phyloP scores from a whole-genome alignment of 2,888 invertebrate species.

The Globia sparganii region DNA sequence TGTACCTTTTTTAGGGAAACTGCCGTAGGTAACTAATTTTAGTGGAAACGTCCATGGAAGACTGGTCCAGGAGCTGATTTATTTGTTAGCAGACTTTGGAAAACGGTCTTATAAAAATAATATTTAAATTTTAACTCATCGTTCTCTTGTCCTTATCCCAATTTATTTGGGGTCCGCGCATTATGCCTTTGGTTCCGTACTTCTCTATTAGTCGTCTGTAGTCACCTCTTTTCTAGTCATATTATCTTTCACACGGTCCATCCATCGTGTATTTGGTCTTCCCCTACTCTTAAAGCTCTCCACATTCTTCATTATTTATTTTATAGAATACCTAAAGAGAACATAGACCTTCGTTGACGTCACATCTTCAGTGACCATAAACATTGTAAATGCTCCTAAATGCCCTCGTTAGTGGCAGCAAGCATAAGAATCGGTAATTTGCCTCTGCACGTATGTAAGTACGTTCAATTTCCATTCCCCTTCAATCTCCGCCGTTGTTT shows the following conservation, averaged over 20 bases:
- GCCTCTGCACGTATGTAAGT: neutral
- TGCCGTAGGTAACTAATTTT: conserved; percentile 24
- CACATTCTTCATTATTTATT: neutral
- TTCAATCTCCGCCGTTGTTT: neutral
- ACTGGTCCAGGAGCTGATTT: conserved; percentile 1
- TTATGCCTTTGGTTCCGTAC: neutral
- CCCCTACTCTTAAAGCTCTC: neutral
- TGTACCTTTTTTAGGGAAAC: conserved; percentile 9
- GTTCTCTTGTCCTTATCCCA: neutral
- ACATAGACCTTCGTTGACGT: neutral
- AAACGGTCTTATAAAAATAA: neutral
- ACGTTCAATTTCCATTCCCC: neutral
- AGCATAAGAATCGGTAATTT: conserved; percentile 35
- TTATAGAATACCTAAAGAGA: neutral
- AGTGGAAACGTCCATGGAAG: neutral
- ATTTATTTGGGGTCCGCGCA: neutral
- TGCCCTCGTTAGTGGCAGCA: conserved; percentile 2
- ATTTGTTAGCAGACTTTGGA: neutral
- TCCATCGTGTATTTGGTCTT: neutral
- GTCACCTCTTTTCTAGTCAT: too few species aligned
- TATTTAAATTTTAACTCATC: neutral
- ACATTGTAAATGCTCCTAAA: conserved; percentile 11
- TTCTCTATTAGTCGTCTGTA: neutral
- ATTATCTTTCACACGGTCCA: neutral
- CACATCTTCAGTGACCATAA: neutral